A percentile compares a stretch with the other conserved stretches of the same genome.
phyloP scores from a whole-genome alignment of 2,797 vertebrate genomes.

The Somateria mollissima region DNA sequence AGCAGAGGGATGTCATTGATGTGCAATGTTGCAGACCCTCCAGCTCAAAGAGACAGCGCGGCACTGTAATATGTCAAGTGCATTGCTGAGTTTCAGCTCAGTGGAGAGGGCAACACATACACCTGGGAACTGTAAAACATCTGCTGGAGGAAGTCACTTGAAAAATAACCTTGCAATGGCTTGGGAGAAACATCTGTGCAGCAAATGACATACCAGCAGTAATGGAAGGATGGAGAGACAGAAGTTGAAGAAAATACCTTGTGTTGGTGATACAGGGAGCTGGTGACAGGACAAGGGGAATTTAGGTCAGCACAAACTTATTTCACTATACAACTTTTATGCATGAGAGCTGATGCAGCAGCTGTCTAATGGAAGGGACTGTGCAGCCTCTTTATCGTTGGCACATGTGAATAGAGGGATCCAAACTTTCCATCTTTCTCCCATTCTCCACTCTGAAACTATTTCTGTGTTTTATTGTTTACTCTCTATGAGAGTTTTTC shows the following conservation, averaged over 20 bases:
- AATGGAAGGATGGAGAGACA: not conserved
- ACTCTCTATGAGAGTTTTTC: not conserved
- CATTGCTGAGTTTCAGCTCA: not conserved
- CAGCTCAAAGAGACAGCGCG: not conserved
- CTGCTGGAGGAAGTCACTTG: slow-evolving; percentile 76
- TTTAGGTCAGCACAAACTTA: slow-evolving; percentile 38
- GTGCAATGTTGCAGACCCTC: not conserved
- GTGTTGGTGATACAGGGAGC: not conserved
- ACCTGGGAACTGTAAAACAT: slow-evolving; percentile 74
- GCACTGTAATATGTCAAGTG: not conserved
- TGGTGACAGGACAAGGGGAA: slow-evolving; percentile 14
- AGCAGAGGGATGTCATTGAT: not conserved
- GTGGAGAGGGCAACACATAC: slow-evolving; percentile 3
- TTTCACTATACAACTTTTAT: not conserved
- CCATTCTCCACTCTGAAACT: not conserved
- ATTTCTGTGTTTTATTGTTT: not conserved
- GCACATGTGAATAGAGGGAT: not conserved
- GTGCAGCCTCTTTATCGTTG: not conserved
- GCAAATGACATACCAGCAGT: slow-evolving; percentile 21
- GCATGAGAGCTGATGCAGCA: not conserved
- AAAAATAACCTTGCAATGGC: slow-evolving; percentile 74
- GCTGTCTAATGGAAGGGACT: not conserved
- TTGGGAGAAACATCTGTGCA: slow-evolving; percentile 75
- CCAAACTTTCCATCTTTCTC: not conserved
- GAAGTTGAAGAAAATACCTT: not conserved